Conservation (phyloP, 1,140 invertebrate genomes). For the Drosophila bifasciata region DNA sequence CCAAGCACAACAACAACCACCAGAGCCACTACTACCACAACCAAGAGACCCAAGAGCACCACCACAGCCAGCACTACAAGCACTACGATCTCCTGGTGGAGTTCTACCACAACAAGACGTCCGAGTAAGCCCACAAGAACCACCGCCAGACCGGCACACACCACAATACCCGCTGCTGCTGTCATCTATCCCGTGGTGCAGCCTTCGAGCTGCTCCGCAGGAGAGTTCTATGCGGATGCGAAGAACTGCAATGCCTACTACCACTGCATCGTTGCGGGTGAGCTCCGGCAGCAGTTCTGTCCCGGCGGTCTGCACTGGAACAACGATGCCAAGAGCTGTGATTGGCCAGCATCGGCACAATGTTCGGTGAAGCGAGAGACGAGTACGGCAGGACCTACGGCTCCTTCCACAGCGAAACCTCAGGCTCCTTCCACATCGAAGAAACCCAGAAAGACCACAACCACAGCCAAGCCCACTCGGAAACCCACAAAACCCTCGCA, state of each 20-base stretch:
- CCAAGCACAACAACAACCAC: constrained; percentile 24
- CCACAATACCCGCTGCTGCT: constrained; percentile 83
- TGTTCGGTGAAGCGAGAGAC: constrained; percentile 84
- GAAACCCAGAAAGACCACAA: constrained; percentile 33
- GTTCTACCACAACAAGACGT: constrained; percentile 80
- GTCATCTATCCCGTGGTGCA: constrained; percentile 83
- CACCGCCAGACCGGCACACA: constrained; percentile 63
- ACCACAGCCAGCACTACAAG: constrained; percentile 29
- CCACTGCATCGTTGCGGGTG: constrained; percentile 88
- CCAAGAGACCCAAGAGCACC: constrained; percentile 39
- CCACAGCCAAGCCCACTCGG: constrained; percentile 22
- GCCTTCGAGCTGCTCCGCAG: constrained; percentile 86
- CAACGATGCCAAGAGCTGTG: constrained; percentile 85
- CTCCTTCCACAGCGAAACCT: no score
- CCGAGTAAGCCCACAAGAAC: constrained; percentile 61
- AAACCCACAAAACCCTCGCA: constrained; percentile 23
- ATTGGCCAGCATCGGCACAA: constrained; percentile 91
- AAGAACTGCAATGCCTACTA: constrained; percentile 90
- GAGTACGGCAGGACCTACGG: constrained; percentile 19
- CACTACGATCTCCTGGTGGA: constrained; percentile 70
- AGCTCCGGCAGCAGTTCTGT: constrained; percentile 88
- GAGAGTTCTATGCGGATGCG: constrained; percentile 88
- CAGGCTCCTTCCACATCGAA: constrained; percentile 27
- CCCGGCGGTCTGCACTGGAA: constrained; percentile 93
- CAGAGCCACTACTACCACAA: constrained; percentile 68